Base-by-base conservation (phyloP, 1,140 invertebrate species). In the Antheraea pernyi region DNA sequence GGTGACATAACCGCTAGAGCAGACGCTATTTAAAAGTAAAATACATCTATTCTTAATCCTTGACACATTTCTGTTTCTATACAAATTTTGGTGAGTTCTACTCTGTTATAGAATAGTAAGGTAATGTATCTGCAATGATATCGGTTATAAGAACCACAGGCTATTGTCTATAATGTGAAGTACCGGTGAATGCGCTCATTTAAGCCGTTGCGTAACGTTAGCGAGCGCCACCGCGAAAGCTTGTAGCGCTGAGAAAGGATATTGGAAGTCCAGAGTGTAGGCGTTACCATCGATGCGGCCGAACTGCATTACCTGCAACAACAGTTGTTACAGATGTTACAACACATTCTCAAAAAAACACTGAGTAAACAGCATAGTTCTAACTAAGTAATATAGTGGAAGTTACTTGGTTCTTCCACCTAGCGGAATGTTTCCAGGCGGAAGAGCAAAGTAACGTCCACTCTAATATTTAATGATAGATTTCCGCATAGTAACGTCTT, bases 221-320 rank as follows among this genome's bases (percentile, higher is more conserved):
- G 99, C 99, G 79, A 99, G 94, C 62, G 99, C 99, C 64, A 99
- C 98, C 61, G 98, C 97, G 93, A 99, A 99, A 37, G 99, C 99
- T 94, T 99, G 99, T 63, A 99, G 94, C 69, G 98, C 98, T 65
- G 98, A 98, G 93, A 99, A 99, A 18, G 99, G 99, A 93, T 99
- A 99, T 89, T 99, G 98, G 93, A 99, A 99, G 93, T 99, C 99
- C 82, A 99, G 92, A 0, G 99, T 99, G 91, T 99, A 99, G 16
- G 98, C 98, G 92, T 99, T 99, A 73, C 97, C 97, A 93, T 99
- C 99, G 80, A 99, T 99, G 69, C 99, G 94, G 19, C 99, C 99
- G 93, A 99, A 99, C 93, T 99, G 99, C 98, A 99, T 99, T 11
- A 99, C 99, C 98, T 99, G 85, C 36, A 92, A 88, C 0, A 22